phyloP scores from a whole-genome alignment of 2,888 invertebrate genomes.

The Lasioglossum zephyrum region DNA sequence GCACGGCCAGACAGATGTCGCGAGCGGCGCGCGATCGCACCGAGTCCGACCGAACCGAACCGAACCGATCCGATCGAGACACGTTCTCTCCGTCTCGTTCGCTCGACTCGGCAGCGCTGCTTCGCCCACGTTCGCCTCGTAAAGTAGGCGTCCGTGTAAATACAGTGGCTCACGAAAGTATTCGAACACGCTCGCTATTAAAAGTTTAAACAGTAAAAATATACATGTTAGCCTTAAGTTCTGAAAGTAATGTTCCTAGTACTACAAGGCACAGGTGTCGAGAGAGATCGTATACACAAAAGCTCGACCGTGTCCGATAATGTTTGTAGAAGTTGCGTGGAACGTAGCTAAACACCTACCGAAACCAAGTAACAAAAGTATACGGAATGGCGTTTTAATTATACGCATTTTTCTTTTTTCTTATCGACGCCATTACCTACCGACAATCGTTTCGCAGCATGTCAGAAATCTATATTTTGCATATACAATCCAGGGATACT shows the following conservation, averaged over 20 bases:
- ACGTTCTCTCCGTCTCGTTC: slow-evolving; percentile 2
- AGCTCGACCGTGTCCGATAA: background rate
- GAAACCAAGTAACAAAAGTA: background rate
- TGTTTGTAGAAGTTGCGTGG: background rate
- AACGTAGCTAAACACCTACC: background rate
- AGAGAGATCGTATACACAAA: background rate
- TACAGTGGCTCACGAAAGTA: slow-evolving; percentile 3
- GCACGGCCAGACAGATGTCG: slow-evolving; percentile 58
- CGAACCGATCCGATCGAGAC: background rate
- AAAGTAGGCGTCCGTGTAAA: slow-evolving; percentile 28
- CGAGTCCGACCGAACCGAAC: background rate
- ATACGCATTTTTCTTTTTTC: background rate
- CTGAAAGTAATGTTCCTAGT: background rate
- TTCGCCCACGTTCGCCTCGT: slow-evolving; percentile 36
- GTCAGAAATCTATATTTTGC: background rate
- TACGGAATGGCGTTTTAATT: background rate
- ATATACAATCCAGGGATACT: background rate
- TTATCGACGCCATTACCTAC: background rate
- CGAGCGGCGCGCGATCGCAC: slow-evolving; percentile 28
- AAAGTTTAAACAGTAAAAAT: background rate
- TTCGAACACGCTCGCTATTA: background rate
- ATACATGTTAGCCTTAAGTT: slow-evolving; percentile 15
- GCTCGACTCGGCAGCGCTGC: slow-evolving; percentile 1
- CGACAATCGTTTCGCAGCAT: background rate
- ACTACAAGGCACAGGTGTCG: background rate